Evolutionary conservation across 2,888 invertebrate species (phyloP).

Genomic region (Balanococcus diminutus): DNA sequence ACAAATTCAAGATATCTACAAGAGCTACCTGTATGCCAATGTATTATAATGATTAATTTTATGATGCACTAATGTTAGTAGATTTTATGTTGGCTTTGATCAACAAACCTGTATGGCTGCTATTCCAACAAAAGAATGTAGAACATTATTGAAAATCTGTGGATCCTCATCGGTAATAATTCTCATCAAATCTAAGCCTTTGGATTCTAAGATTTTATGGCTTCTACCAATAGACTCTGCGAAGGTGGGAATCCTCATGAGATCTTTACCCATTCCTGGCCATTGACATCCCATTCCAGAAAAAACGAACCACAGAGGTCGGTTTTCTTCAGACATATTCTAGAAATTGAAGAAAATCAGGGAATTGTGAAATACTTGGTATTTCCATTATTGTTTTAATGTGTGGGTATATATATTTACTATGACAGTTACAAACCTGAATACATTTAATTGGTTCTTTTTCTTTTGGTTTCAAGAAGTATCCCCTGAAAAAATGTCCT

Average conservation of each 20-base stretch:
- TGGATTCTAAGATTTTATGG: constrained; percentile 68
- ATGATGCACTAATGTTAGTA: constrained; percentile 59
- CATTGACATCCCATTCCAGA: constrained; percentile 92
- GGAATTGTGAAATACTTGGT: no score
- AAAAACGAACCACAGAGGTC: constrained; percentile 87
- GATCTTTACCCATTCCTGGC: constrained; percentile 79
- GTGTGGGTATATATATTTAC: no score
- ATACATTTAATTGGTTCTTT: no score
- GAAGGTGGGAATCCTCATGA: constrained; percentile 78
- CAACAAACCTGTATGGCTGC: constrained; percentile 67
- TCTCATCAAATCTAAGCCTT: constrained; percentile 70
- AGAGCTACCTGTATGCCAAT: constrained; percentile 65
- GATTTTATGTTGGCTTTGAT: no score
- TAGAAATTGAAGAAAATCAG: constrained; percentile 61
- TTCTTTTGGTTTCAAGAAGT: no score
- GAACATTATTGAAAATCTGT: constrained; percentile 70
- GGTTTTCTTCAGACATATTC: constrained; percentile 68
- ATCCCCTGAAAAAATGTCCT: constrained; percentile 65
- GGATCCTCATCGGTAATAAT: constrained; percentile 69
- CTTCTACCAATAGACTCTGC: constrained; percentile 74
- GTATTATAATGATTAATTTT: not conserved
- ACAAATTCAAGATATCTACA: constrained; percentile 68
- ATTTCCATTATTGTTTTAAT: no score
- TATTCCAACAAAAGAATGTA: constrained; percentile 76
- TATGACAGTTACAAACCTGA: no score